A percentile compares a stretch with the other conserved stretches of the same genome.
Conservation (phyloP, 1,140 invertebrate genomes). For the Drosophila quadrilineata region DNA sequence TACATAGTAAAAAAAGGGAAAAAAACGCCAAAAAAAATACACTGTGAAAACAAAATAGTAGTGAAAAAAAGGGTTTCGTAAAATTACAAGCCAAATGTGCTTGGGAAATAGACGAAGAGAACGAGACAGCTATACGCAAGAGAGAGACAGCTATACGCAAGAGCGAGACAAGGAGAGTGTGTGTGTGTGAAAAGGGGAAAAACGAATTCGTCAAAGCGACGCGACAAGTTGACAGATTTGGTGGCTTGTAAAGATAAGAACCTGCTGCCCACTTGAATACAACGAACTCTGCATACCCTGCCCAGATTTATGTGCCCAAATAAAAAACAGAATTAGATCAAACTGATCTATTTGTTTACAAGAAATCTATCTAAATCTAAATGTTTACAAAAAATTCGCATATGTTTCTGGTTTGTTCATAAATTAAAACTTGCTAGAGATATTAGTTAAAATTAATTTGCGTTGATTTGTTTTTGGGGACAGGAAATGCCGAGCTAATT, state of each 20-base stretch:
- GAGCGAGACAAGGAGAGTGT: too few relatives aligned
- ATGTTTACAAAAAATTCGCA: too few relatives aligned
- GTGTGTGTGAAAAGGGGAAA: too few relatives aligned
- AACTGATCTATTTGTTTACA: background rate
- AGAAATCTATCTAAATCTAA: background rate
- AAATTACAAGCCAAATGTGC: slow-evolving; percentile 35
- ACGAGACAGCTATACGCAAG: background rate
- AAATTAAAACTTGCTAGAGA: too few relatives aligned
- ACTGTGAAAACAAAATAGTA: too few relatives aligned
- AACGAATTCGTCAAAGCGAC: slow-evolving; percentile 18
- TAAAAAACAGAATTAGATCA: background rate
- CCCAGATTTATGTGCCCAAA: slow-evolving; percentile 5
- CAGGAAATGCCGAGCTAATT: too few relatives aligned
- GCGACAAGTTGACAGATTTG: slow-evolving; percentile 20
- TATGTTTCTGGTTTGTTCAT: too few relatives aligned
- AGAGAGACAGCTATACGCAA: too few relatives aligned
- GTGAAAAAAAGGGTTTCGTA: slow-evolving; percentile 32
- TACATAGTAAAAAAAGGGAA: slow-evolving; percentile 30
- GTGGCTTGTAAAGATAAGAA: slow-evolving; percentile 18
- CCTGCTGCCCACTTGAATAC: background rate
- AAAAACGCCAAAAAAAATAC: slow-evolving; percentile 20
- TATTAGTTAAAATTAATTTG: background rate
- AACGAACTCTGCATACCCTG: slow-evolving; percentile 1
- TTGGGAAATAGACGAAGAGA: slow-evolving; percentile 35
- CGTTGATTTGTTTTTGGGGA: too few relatives aligned